Percentiles rank a stretch among this genome's conserved stretches.
Conservation (phyloP, 2,888 invertebrate genomes). For the Vanessa cardui region DNA sequence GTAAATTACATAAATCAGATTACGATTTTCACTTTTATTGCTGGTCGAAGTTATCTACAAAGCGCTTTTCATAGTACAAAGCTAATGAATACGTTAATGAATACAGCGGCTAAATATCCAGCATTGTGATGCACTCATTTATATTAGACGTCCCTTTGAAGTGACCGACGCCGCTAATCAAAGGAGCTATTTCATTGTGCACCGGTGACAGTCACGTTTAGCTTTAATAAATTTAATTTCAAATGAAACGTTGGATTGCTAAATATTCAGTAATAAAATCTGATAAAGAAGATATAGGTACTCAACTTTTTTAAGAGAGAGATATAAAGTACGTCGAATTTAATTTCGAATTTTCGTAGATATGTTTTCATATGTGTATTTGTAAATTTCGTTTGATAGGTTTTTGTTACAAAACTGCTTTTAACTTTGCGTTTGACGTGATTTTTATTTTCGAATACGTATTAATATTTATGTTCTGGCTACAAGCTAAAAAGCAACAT, state of each 20-base stretch:
- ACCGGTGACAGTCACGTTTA: neutral
- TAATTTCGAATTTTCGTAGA: no score
- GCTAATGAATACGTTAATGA: neutral
- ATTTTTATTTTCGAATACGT: no score
- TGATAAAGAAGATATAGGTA: no score
- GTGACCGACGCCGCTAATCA: conserved; percentile 18
- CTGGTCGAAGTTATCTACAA: neutral
- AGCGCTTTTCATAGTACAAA: neutral
- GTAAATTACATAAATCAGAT: neutral
- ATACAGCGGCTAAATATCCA: neutral
- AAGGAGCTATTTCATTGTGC: conserved; percentile 6
- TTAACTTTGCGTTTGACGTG: no score
- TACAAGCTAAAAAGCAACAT: neutral
- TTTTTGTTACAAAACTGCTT: no score
- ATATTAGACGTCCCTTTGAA: conserved; percentile 26
- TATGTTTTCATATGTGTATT: no score
- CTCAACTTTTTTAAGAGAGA: no score
- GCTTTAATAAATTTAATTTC: conserved; percentile 2
- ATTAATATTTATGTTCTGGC: neutral
- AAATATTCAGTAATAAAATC: neutral
- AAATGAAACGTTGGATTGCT: neutral
- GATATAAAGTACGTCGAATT: no score
- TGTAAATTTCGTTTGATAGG: no score
- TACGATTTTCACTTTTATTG: neutral
- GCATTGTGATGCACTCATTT: conserved; percentile 17